These are phyloP conservation scores for Vanessa cardui DNA, from an alignment of 2,888 invertebrate species.

Conservation along the genomic window DNA sequence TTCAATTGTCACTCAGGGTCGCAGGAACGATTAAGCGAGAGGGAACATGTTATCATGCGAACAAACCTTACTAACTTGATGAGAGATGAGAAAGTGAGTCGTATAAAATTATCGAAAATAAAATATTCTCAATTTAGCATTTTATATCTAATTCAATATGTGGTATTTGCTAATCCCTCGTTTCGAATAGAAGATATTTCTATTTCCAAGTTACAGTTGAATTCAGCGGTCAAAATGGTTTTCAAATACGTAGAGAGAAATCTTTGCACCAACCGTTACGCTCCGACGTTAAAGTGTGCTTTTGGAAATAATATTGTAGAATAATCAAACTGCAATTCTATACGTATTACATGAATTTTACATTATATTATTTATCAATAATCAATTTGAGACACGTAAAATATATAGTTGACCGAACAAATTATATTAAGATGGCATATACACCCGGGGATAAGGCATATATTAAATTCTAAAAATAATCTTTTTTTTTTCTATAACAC, in stretches of 20 bases:
- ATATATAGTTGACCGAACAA: too few relatives aligned
- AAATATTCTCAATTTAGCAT: neutral
- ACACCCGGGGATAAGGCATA: too few relatives aligned
- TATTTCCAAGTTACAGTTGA: slow-evolving; percentile 30
- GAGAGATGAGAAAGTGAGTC: neutral
- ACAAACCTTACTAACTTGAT: neutral
- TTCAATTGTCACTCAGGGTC: too few relatives aligned
- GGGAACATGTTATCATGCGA: too few relatives aligned
- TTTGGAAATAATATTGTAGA: slow-evolving; percentile 18
- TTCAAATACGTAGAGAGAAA: slow-evolving; percentile 32
- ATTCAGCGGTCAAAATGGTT: slow-evolving; percentile 31
- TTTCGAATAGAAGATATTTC: slow-evolving; percentile 14
- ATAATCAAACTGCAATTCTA: too few relatives aligned
- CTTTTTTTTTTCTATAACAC: too few relatives aligned
- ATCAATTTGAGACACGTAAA: too few relatives aligned
- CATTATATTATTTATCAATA: too few relatives aligned
- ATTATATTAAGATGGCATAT: too few relatives aligned
- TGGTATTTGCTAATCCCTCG: slow-evolving; percentile 1
- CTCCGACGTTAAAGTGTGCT: slow-evolving; percentile 32
- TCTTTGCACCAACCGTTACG: slow-evolving; percentile 24
- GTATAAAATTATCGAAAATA: neutral
- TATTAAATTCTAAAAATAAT: too few relatives aligned
- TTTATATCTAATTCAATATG: slow-evolving; percentile 3
- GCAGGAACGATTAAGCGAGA: too few relatives aligned
- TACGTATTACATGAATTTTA: too few relatives aligned